Conservation (phyloP, 2,888 invertebrate species). For the Tenthredo mesomela region DNA sequence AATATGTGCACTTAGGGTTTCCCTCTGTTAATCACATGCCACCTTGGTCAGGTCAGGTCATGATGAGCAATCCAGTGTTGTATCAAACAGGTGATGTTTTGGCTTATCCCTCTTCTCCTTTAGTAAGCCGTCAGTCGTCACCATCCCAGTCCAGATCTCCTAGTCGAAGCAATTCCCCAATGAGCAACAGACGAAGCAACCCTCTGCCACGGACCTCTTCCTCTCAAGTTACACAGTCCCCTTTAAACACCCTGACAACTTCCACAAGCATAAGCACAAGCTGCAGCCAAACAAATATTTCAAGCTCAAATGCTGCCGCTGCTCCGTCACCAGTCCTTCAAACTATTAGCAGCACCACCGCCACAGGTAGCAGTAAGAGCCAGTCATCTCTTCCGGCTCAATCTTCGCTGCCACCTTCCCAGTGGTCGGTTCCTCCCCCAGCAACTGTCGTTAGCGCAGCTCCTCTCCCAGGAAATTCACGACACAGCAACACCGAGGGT, state of each 20-base stretch:
- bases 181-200: constrained; percentile 70
- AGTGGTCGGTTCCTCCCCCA: constrained; percentile 68
- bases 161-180: constrained; percentile 75
- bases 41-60: constrained; percentile 72
- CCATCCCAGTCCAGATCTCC: constrained; percentile 85
- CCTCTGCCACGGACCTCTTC: constrained; percentile 78
- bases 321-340: constrained; percentile 65
- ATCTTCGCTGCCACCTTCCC: constrained; percentile 63
- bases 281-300: constrained; percentile 72
- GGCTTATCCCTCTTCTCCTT: constrained; percentile 83
- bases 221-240: constrained; percentile 68
- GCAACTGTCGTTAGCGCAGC: constrained; percentile 60
- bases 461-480: constrained; percentile 56
- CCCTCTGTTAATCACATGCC: constrained; percentile 73
- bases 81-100: constrained; percentile 73
- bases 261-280: constrained; percentile 69
- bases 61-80: constrained; percentile 74
- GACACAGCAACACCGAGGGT: constrained; percentile 69
- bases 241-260: constrained; percentile 68
- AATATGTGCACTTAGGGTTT: constrained; percentile 73
- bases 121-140: constrained; percentile 87
- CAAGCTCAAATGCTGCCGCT: constrained; percentile 70
- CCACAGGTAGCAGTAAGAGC: constrained; percentile 38
- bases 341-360: constrained; percentile 8
- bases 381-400: constrained; percentile 23